phyloP scores from a whole-genome alignment of 2,888 invertebrate genomes.

The Empis stercorea region DNA sequence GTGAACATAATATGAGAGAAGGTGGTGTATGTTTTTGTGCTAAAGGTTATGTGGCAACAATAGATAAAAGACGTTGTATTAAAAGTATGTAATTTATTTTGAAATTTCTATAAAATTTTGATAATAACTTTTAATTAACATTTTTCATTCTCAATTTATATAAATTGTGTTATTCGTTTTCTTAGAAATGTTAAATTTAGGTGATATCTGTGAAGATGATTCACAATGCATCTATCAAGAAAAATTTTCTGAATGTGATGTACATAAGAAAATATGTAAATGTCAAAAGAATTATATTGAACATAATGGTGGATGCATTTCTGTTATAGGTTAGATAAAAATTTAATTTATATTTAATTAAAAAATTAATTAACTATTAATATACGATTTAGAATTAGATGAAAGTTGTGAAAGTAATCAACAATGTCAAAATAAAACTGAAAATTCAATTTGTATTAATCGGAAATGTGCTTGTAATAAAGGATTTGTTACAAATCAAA shows the following conservation, averaged over 20 bases:
- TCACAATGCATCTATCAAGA: constrained; percentile 23
- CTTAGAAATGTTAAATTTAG: constrained; percentile 9
- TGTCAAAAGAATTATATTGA: constrained; percentile 21
- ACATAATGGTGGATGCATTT: constrained; percentile 19
- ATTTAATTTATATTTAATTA: not conserved
- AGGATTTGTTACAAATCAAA: constrained; percentile 12
- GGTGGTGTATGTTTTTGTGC: constrained; percentile 24
- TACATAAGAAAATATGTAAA: constrained; percentile 15
- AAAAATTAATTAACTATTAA: too few relatives aligned
- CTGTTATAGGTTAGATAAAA: constrained; percentile 21
- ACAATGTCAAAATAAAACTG: constrained; percentile 18
- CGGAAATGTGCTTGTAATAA: constrained; percentile 15
- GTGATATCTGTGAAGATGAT: constrained; percentile 21
- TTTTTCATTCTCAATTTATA: too few relatives aligned
- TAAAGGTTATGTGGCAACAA: constrained; percentile 19
- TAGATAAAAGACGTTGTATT: constrained; percentile 27
- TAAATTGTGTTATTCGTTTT: too few relatives aligned
- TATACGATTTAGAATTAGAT: constrained; percentile 5
- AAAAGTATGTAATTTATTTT: constrained; percentile 16
- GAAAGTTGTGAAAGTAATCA: constrained; percentile 7
- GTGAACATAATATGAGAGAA: constrained; percentile 12
- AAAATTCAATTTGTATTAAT: constrained; percentile 11
- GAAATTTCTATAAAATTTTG: too few relatives aligned
- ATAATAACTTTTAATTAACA: not conserved
- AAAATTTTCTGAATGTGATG: constrained; percentile 21